Evolutionary conservation across 2,797 vertebrate genomes (phyloP), one percentile per base, ranked within the genome.

Genomic region (Dendrocincla fuliginosa): DNA sequence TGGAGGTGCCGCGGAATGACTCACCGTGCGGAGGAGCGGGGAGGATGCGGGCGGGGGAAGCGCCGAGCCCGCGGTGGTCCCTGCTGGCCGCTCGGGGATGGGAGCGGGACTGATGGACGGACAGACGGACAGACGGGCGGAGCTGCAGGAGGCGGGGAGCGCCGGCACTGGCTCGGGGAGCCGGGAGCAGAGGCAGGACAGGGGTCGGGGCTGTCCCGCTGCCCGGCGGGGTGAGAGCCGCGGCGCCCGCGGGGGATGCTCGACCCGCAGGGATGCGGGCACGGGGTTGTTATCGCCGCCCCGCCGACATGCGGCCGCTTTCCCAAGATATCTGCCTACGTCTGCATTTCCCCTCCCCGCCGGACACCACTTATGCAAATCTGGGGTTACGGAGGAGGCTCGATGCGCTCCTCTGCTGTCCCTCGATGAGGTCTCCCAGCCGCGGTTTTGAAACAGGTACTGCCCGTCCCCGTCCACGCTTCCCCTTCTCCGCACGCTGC

Each of bases 1-100:
- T 5, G 2, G 22, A 35, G 28, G 27, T 3, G 3, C 0, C 0
- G 7, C 0, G 33, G 1, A 8, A 3, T 5, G 44, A 57, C 57
- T 28, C 16, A 56, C 65, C 52, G 32, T 9, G 49, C 11, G 14
- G 4, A 22, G 15, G 14, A 6, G 5, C 25, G 68, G 22, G 46
- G 22, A 47, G 20, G 55, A 19, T 13, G 49, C 25, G 16, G 30
- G 41, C 2, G 16, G 17, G 15, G 23, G 28, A 11, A 13, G 37
- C 3, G 13, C 33, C 8, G 42, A 8, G 20, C 52, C 25, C 10
- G 24, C 28, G 11, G 20, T 2, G n/a, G 4, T 35, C 25, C 53
- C 23, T 27, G 33, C 69, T 28, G 19, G 11, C 39, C 63, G 33
- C 46, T 22, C 25, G 30, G 44, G 44, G 44, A 22, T 46, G 47